These are phyloP conservation scores for Porites evermanni DNA, from an alignment of 92 coral and sea anemone species.

Conservation along the genomic window DNA sequence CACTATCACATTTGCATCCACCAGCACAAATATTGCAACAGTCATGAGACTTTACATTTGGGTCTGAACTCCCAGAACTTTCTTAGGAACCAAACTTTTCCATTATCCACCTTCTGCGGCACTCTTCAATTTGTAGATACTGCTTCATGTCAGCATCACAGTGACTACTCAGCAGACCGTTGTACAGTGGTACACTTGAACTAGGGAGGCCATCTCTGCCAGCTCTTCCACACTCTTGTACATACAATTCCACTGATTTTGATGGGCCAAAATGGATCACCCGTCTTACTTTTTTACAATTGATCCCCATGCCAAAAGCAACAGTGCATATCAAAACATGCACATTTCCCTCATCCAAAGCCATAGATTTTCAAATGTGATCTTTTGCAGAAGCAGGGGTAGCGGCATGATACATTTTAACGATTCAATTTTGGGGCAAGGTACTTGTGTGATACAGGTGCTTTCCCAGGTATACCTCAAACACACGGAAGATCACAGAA, in stretches of 20 bases:
- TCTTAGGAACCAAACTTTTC: background rate
- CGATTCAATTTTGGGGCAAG: too few species aligned
- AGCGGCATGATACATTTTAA: too few species aligned
- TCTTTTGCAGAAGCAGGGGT: background rate
- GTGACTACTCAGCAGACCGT: background rate
- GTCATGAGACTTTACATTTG: background rate
- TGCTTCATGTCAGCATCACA: slow-evolving; percentile 10
- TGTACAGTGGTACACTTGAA: background rate
- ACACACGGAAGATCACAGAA: too few species aligned
- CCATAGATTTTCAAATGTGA: slow-evolving; percentile 59
- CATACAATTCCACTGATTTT: too few species aligned
- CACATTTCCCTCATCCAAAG: slow-evolving; percentile 51
- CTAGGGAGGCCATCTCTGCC: background rate
- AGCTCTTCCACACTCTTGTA: too few species aligned
- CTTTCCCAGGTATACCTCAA: too few species aligned
- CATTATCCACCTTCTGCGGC: slow-evolving; percentile 1
- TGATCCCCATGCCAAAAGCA: background rate
- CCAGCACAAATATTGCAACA: slow-evolving; percentile 60
- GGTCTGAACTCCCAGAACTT: background rate
- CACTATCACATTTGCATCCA: slow-evolving; percentile 47
- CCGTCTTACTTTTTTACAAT: background rate
- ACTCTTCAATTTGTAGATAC: background rate
- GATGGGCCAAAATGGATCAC: too few species aligned
- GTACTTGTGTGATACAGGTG: too few species aligned
- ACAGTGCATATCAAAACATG: slow-evolving; percentile 58